Evolutionary conservation across 2,113 vertebrate genomes (phyloP), one percentile per base, ranked within the genome.

Genomic region (Pica pica): DNA sequence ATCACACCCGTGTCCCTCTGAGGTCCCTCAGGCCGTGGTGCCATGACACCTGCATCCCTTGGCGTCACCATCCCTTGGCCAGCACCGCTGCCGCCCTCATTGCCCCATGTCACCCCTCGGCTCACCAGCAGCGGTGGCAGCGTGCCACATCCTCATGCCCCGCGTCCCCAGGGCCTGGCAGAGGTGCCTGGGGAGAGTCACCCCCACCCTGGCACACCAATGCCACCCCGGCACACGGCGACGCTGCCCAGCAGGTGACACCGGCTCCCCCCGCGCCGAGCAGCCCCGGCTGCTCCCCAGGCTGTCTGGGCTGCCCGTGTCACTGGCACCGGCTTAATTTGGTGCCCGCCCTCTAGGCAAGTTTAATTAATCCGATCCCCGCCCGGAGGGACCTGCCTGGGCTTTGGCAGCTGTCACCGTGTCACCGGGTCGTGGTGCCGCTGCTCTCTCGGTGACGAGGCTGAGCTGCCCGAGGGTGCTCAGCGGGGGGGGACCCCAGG

Each of bases 281-380:
- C 44, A 56, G 73, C 73, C 55, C 17, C 74, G 16, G 70, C 82
- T 19, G 71, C 69, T 76, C 16, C 71, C 17, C n/a, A 17, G 13
- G 41, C 75, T 30, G 75, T 61, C 17, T 28, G 22, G 13, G 46
- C 75, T 30, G 75, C 30, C 76, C 37, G 37, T 39, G 84, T 89
- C 86, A 73, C 67, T 44, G 42, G 73, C 87, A 68, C 65, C 10
- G 7, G 44, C 56, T 90, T 87, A 12, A 69, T 82, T 71, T n/a
- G 89, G 81, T 9, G 10, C 77, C 93, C 52, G 39, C 93, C 92
- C 92, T 73, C 81, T 76, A 3, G 31, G 42, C 23, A 8, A 75
- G 55, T 85, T 95, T 78, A 89, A 89, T 86, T 80, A 95, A 89
- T 61, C 75, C 64, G 4, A 73, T 69, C 83, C 88, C 75, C 3